These are phyloP conservation scores for Hoplias malabaricus DNA, from an alignment of 2,113 vertebrate species.

Conservation along the genomic window DNA sequence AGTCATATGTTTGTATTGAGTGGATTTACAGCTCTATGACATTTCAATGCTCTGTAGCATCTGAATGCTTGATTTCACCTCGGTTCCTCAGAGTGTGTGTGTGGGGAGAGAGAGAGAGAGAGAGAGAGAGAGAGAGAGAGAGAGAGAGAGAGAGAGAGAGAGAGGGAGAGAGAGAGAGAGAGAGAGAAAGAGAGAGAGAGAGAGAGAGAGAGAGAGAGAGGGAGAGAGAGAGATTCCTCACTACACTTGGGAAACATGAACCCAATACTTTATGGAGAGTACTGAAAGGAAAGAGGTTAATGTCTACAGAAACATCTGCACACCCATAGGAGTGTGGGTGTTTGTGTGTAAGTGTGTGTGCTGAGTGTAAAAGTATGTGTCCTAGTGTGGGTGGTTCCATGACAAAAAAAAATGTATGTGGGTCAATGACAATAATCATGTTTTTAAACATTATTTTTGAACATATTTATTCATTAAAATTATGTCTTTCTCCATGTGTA, in stretches of 20 bases:
- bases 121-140: not conserved
- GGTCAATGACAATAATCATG: too few relatives aligned
- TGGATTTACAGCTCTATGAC: conserved; percentile 79
- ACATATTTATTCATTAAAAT: too few relatives aligned
- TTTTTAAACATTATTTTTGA: too few relatives aligned
- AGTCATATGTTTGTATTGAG: not conserved
- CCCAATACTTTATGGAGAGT: not conserved
- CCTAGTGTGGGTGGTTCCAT: conserved; percentile 1
- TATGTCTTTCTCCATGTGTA: too few relatives aligned
- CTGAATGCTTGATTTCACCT: conserved; percentile 58
- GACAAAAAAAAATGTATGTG: too few relatives aligned
- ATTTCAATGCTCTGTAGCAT: conserved; percentile 67
- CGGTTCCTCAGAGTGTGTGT: not conserved
- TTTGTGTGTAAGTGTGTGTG: not conserved
- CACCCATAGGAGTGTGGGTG: conserved; percentile 18
- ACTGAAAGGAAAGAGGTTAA: not conserved
- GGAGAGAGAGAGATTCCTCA: not conserved
- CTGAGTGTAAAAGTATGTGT: not conserved
- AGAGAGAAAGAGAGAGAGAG: not conserved
- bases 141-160: conserved; percentile 19
- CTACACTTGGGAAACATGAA: not conserved
- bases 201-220: conserved; percentile 22
- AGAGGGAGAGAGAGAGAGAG: not conserved
- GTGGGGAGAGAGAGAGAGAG: not conserved
- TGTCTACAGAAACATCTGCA: not conserved